Percentiles rank a stretch among this genome's conserved stretches.
phyloP scores from a whole-genome alignment of 2,113 vertebrate genomes.

The Hirundichthys speculiger region DNA sequence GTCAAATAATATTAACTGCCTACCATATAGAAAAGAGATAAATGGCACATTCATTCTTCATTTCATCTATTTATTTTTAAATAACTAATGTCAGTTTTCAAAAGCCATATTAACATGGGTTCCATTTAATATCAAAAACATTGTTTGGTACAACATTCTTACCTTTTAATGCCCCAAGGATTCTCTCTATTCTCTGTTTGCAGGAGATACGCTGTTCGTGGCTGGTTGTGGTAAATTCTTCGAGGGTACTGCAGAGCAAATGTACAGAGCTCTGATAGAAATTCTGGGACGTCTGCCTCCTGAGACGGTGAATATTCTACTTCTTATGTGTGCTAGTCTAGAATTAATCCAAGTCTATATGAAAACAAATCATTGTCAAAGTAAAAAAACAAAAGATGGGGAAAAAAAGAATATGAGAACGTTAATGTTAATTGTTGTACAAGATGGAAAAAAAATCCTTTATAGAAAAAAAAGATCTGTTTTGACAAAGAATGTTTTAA shows the following conservation, averaged over 20 bases:
- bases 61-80: no score
- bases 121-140: no score
- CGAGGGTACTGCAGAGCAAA: slow-evolving; percentile 95
- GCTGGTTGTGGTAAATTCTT: slow-evolving; percentile 98
- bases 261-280: slow-evolving; percentile 93
- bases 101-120: no score
- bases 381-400: no score
- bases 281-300: slow-evolving; percentile 89
- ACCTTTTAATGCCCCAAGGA: background rate
- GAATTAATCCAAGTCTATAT: no score
- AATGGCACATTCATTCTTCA: background rate
- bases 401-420: no score
- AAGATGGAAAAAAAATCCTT: background rate
- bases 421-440: no score
- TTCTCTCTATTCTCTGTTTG: slow-evolving; percentile 3
- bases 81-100: no score
- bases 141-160: background rate
- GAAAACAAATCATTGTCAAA: no score
- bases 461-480: no score
- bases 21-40: background rate
- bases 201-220: slow-evolving; percentile 96
- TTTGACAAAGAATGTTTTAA: background rate
- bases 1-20: background rate
- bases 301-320: slow-evolving; percentile 82
- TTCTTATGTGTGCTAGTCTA: background rate